Base-by-base conservation (phyloP, 2,888 invertebrate genomes). In the Labia minor region DNA sequence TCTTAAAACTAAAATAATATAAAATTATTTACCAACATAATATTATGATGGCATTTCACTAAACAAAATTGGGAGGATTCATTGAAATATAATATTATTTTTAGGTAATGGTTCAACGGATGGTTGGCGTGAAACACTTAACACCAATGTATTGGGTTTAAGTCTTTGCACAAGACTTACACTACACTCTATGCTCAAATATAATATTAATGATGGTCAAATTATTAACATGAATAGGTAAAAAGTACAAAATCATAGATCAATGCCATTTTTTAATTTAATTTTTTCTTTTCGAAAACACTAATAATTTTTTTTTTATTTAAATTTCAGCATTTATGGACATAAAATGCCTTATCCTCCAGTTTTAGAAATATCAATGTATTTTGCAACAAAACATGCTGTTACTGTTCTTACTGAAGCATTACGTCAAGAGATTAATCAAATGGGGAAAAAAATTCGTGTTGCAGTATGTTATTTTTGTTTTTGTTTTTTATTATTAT, bases 371-470 rank as follows among this genome's bases (percentile, higher is more conserved):
- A 76, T 79, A 72, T 79, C 79, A 71, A 75, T 84, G 72, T 85
- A 85, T 73, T 73, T 81, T 10, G 79, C 79, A 19, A 81, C 82
- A 20, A 85, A 85, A 74, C 77, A 80, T 74, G 83, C 82, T 1
- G 78, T 84, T 19, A 79, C 80, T 1, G 81, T 82, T 0, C 76
- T 85, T 68, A 79, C 80, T 0, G 77, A 80, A 63, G 79, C 82
- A 0, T 76, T 84, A 1, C 74, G 81, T 11, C 76, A 76, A 66
- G 85, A 85, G 72, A 75, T 85, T 10, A 78, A 80, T 0, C 75
- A 75, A 3, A 74, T 74, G 69, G 75, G 78, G 19, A 78, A 78
- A 67, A 75, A 74, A 61, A 82, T 82, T 64, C 79, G 80, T 74
- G 75, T 78, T 3, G 79, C 81, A 69, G 81, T 81, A 4, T 3